Conservation (phyloP, 1,140 invertebrate genomes). For the Brachionus sp. region DNA sequence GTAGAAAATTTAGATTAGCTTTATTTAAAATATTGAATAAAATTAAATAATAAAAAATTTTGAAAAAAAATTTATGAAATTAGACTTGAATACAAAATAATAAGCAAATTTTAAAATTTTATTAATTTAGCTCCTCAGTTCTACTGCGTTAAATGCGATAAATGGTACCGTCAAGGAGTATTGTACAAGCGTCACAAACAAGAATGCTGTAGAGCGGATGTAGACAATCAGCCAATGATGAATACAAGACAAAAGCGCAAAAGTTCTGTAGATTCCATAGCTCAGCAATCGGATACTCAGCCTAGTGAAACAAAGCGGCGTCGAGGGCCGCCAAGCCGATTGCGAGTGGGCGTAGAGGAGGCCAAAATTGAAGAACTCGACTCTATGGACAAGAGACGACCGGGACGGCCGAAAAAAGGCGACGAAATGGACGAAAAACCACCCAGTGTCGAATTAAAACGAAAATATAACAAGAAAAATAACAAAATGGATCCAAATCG, state of each 20-base stretch:
- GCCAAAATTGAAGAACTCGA: background rate
- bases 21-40: too few species aligned
- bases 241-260: conserved; percentile 24
- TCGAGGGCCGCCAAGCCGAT: background rate
- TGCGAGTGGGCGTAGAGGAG: background rate
- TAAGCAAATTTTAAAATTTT: background rate
- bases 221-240: background rate
- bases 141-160: conserved; percentile 30
- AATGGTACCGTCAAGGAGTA: conserved; percentile 14
- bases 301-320: background rate
- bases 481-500: background rate
- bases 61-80: too few species aligned
- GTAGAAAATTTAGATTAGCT: too few species aligned
- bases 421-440: background rate
- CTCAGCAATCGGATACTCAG: background rate
- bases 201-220: background rate
- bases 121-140: conserved; percentile 1
- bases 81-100: too few species aligned
- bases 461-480: background rate
- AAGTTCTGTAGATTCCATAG: background rate
- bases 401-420: background rate
- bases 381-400: background rate
- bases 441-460: background rate
- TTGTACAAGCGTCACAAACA: conserved; percentile 20
- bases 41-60: too few species aligned